Evolutionary conservation across 2,888 invertebrate genomes (phyloP).

Genomic region (Oxytorus armatus): DNA sequence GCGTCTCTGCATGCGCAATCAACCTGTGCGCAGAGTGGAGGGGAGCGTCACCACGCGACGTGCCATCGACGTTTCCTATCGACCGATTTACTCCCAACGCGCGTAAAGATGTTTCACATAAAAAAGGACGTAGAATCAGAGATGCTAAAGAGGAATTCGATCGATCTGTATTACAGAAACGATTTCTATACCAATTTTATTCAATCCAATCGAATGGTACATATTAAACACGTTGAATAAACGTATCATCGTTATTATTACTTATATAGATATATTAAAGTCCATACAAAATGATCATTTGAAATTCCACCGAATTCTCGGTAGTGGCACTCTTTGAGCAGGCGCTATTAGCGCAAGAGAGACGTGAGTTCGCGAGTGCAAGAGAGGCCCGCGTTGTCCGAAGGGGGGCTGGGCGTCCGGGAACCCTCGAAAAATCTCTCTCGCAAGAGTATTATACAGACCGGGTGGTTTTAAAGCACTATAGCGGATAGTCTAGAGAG

Average conservation of each 20-base stretch:
- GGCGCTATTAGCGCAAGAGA: constrained; percentile 31
- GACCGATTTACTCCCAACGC: too few relatives aligned
- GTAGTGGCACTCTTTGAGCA: constrained; percentile 14
- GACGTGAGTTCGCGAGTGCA: background rate
- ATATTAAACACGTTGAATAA: background rate
- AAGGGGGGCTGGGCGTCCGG: constrained; percentile 45
- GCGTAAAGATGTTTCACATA: background rate
- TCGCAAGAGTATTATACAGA: constrained; percentile 58
- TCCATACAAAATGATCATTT: constrained; percentile 21
- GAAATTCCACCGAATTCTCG: constrained; percentile 37
- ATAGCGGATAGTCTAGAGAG: constrained; percentile 46
- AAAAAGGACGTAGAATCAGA: too few relatives aligned
- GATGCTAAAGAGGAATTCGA: too few relatives aligned
- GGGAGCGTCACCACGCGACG: too few relatives aligned
- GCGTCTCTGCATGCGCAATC: too few relatives aligned
- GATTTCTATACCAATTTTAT: background rate
- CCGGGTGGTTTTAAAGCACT: constrained; percentile 41
- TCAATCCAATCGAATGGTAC: background rate
- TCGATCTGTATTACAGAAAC: background rate
- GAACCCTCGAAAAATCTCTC: constrained; percentile 66
- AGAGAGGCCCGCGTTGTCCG: constrained; percentile 16
- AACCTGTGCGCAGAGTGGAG: too few relatives aligned
- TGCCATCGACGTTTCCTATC: too few relatives aligned
- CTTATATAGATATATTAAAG: background rate
- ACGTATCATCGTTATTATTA: constrained; percentile 4